Percentiles rank a stretch among this genome's conserved stretches.
Evolutionary conservation across 1,140 invertebrate genomes (phyloP).

Genomic region (Macrocentrus cingulum): DNA sequence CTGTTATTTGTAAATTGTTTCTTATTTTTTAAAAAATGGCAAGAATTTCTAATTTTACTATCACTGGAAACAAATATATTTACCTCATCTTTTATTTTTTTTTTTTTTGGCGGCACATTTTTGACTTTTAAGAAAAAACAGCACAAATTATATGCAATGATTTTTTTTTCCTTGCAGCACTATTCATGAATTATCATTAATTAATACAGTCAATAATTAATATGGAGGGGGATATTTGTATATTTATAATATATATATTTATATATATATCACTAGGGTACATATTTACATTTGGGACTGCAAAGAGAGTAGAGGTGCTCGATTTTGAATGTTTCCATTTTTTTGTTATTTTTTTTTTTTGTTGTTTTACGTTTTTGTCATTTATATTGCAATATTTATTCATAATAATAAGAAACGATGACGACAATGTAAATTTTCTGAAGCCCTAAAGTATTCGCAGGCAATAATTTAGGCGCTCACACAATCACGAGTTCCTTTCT

Average conservation of each 20-base stretch:
- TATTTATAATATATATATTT: conserved; percentile 46
- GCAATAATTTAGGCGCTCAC: conserved; percentile 10
- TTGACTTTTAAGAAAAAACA: conserved; percentile 23
- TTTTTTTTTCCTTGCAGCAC: conserved; percentile 28
- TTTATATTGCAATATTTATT: conserved; percentile 48
- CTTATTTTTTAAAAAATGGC: too few species aligned
- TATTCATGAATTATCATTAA: conserved; percentile 47
- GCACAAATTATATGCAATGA: conserved; percentile 39
- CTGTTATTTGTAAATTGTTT: too few species aligned
- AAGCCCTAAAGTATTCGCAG: conserved; percentile 29
- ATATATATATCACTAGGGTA: conserved; percentile 55
- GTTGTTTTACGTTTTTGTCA: conserved; percentile 17
- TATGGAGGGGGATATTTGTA: conserved; percentile 47
- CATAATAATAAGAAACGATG: conserved; percentile 22
- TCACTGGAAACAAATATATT: not conserved
- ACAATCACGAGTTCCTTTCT: not conserved
- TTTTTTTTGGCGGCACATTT: conserved; percentile 5
- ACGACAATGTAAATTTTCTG: conserved; percentile 8
- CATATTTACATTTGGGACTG: conserved; percentile 54
- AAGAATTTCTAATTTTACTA: not conserved
- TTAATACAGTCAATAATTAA: conserved; percentile 57
- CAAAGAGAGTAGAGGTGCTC: conserved; percentile 49
- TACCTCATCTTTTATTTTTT: not conserved
- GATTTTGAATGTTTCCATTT: too few species aligned
- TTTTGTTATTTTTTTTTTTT: conserved; percentile 26